Evolutionary conservation across 2,888 invertebrate species (phyloP), one percentile per base, ranked within the genome.

Genomic region (Drosophila koepferae): DNA sequence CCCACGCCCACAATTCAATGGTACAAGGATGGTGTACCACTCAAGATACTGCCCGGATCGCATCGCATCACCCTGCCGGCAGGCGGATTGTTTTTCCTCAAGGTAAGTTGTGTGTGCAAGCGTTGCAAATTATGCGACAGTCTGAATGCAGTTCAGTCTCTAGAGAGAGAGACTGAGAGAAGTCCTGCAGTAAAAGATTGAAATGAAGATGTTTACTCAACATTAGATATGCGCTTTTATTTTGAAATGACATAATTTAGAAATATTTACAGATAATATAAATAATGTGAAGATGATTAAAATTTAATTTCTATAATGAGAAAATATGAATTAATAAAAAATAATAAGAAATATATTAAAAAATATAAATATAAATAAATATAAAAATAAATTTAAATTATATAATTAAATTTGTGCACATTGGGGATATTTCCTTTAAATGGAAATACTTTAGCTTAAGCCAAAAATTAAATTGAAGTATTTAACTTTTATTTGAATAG

Each of bases 41-140:
- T 95, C 64, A 93, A 94, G 86, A 94, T 95, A 53, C 95, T 95
- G 82, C 95, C 95, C 55, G 93, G 93, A 61, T 94, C 95, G 2
- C 97, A 97, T 91, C 95, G 97, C 86, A 96, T 97, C 88, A 91
- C 93, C 58, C 93, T 97, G 71, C 96, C 96, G 28, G 96, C 96
- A 73, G 98, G 98, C 31, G 96, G 95, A 86, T 94, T 98, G 80
- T 97, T 98, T 94, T 97, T 98, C 93, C 94, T 98, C 77, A 93
- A 93, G 92, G 93, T 93, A 89, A 91, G 91, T 20, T 44, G 40
- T 16, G 28, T n/a, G 28, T n/a, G 10, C 40, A 10, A 40, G 40
- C 28, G 7, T 28, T 41, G 58, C 44, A 41, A 56, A 51, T 51
- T 36, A 41, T 56, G 55, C 28, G 18, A 7, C 41, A 28, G 7